Conservation (phyloP, 92 coral and sea anemone genomes). For the Montipora capitata region DNA sequence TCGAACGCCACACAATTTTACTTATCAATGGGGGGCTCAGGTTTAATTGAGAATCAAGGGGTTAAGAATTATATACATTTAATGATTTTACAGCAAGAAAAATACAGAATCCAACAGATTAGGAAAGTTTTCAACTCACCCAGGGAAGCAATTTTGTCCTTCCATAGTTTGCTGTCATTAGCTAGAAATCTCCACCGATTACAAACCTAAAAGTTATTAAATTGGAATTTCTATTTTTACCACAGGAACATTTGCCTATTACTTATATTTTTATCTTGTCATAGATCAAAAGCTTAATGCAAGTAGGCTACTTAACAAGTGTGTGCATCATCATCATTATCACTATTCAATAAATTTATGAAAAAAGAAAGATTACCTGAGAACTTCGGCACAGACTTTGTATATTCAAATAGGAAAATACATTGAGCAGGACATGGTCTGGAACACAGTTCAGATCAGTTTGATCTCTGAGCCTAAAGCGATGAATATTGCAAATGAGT, state of each 20-base stretch:
- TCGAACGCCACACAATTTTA: too few species aligned
- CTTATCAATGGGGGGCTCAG: too few species aligned
- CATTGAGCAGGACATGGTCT: constrained; percentile 82
- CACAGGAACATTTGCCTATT: too few species aligned
- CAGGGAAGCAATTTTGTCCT: constrained; percentile 73
- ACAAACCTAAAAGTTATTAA: constrained; percentile 75
- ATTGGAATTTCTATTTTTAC: too few species aligned
- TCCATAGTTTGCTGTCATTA: constrained; percentile 84
- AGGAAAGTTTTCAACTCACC: constrained; percentile 63
- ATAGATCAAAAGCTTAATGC: too few species aligned
- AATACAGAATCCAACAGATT: background rate
- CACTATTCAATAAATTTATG: too few species aligned
- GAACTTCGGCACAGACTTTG: constrained; percentile 87
- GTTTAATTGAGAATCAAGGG: too few species aligned
- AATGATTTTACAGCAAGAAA: background rate
- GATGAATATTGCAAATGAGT: background rate
- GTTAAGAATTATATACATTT: background rate
- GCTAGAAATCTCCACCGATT: constrained; percentile 91
- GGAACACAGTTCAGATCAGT: constrained; percentile 93
- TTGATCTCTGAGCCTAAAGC: constrained; percentile 86
- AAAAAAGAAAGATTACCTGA: constrained; percentile 68
- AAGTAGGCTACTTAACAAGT: too few species aligned
- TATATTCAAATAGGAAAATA: constrained; percentile 87
- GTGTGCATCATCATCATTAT: too few species aligned
- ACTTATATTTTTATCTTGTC: too few species aligned